Evolutionary conservation across 2,113 vertebrate species (phyloP), one percentile per base, ranked within the genome.

Genomic region (Colossoma macropomum): DNA sequence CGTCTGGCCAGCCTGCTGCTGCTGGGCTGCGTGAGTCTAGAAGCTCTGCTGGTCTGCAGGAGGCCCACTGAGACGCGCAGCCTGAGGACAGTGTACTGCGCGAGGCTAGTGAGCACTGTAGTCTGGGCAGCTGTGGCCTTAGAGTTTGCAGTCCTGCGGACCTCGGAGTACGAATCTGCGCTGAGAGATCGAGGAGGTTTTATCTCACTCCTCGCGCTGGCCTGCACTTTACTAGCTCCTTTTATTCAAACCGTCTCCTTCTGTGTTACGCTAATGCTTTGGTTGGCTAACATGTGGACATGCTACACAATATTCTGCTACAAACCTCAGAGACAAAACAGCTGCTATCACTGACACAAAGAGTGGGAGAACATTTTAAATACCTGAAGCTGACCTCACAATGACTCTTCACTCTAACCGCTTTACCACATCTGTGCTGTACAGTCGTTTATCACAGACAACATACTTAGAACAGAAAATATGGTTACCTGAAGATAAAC

Each of bases 11-110:
- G 93, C 81, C 91, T 92, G n/a, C 71, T 95, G 70, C 89, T 96
- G 84, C 92, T 96, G 3, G 94, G 92, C 80, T 92, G 94, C 0
- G 85, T 96, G 21, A 95, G 94, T 65, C 71, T 94, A 0, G 94
- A 97, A 89, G 95, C 93, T 15, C 91, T 90, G 0, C 50, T 95
- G 48, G 94, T 96, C 65, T 93, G 89, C 72, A 92, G 91, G 76
- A 88, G 93, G 89, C 90, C 95, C 38, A 10, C 48, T 0, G 84
- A 94, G 85, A 95, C 94, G 0, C 89, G 89, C 0, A 68, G 56
- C 1, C 32, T 94, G 1, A 91, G 94, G 82, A 96, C 94, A 0
- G 93, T 93, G 82, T 91, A 63, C 34, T 89, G 87, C 0, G 94
- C 94, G 52, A 91, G 86, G 12, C 41, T 88, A 65, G 23, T 80